A percentile compares a stretch with the other conserved stretches of the same genome.
These are phyloP conservation scores for Choloepus didactylus DNA, from an alignment of 2,797 vertebrate species.

Conservation along the genomic window DNA sequence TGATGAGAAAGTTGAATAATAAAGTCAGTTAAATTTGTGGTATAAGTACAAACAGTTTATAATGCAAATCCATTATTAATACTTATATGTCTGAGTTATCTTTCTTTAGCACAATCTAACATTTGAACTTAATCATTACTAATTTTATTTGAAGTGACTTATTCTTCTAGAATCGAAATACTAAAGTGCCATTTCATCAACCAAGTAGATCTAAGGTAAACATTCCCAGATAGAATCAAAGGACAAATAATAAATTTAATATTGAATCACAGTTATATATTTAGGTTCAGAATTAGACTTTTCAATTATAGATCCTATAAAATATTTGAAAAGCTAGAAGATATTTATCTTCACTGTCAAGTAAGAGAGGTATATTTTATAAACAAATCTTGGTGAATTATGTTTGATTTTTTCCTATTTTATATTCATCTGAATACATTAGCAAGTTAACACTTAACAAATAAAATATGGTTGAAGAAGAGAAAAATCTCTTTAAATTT, in stretches of 20 bases:
- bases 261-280: slow-evolving; percentile 32
- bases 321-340: slow-evolving; percentile 49
- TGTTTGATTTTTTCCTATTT: not conserved
- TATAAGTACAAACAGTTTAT: not conserved
- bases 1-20: not conserved
- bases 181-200: not conserved
- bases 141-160: slow-evolving; percentile 19
- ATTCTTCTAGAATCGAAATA: not conserved
- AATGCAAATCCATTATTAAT: too few relatives aligned
- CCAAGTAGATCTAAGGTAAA: slow-evolving; percentile 28
- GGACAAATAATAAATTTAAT: slow-evolving; percentile 13
- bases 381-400: slow-evolving; percentile 21
- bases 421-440: not conserved
- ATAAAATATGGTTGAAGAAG: not conserved
- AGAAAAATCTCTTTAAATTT: not conserved
- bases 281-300: slow-evolving; percentile 57
- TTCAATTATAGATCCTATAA: slow-evolving; percentile 37
- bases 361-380: not conserved
- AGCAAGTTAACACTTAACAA: not conserved
- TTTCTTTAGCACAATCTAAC: not conserved
- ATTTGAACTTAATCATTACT: not conserved
- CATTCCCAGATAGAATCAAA: slow-evolving; percentile 14
- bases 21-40: not conserved
- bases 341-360: slow-evolving; percentile 56
- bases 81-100: not conserved